Percentiles rank a stretch among this genome's conserved stretches.
Evolutionary conservation across 2,113 vertebrate species (phyloP).

Genomic region (Rhodinocichla rosea): DNA sequence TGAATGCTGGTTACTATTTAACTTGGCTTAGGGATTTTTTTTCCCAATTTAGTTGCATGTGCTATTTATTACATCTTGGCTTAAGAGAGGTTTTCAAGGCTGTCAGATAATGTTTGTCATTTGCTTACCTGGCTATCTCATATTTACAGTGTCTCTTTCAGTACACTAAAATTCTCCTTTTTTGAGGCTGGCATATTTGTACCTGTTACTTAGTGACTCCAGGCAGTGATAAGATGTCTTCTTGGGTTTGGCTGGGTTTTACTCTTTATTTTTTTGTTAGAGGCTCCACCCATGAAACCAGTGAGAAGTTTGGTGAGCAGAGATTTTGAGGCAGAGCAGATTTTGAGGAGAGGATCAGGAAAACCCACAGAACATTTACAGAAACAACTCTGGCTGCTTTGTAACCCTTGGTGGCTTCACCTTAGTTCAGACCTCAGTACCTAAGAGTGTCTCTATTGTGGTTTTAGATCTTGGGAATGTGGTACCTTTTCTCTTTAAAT

Average conservation of each 20-base stretch:
- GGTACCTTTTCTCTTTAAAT: not conserved
- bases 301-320: not conserved
- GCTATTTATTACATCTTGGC: conserved; percentile 33
- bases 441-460: not conserved
- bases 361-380: not conserved
- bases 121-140: conserved; percentile 9
- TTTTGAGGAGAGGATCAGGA: not conserved
- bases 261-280: not conserved
- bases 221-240: not conserved
- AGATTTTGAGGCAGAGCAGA: not conserved
- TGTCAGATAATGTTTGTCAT: not conserved
- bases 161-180: not conserved
- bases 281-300: not conserved
- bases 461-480: not conserved
- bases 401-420: not conserved
- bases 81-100: not conserved
- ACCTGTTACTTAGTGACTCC: not conserved
- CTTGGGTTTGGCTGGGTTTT: not conserved
- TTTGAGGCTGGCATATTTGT: not conserved
- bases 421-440: not conserved
- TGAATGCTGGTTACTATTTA: not conserved
- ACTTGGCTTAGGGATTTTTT: not conserved
- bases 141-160: not conserved
- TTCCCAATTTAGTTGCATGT: not conserved
- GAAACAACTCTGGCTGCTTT: not conserved